phyloP scores from a whole-genome alignment of 2,888 invertebrate genomes.

The Tipula lateralis region DNA sequence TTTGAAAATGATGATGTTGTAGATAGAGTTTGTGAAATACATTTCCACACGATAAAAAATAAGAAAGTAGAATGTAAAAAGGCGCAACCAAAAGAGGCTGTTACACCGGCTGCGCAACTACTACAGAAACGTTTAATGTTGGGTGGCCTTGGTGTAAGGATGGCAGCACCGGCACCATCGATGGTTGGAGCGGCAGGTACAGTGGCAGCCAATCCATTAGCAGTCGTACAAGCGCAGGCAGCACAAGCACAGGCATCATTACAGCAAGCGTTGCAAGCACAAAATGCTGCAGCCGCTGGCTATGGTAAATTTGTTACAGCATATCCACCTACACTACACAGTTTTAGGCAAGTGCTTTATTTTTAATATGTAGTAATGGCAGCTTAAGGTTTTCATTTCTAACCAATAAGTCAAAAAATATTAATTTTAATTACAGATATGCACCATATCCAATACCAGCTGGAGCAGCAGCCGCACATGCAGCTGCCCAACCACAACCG shows the following conservation, averaged over 20 bases:
- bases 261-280: conserved; percentile 49
- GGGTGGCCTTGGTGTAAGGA: conserved; percentile 64
- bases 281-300: conserved; percentile 58
- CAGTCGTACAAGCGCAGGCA: conserved; percentile 53
- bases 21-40: conserved; percentile 88
- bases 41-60: conserved; percentile 88
- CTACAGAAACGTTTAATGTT: conserved; percentile 65
- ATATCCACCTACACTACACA: conserved; percentile 54
- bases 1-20: conserved; percentile 89
- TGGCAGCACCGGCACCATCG: conserved; percentile 54
- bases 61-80: conserved; percentile 89
- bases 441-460: conserved; percentile 60
- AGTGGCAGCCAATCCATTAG: conserved; percentile 56
- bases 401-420: no score
- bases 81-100: conserved; percentile 86
- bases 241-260: conserved; percentile 50
- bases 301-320: conserved; percentile 63
- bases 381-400: no score
- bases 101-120: conserved; percentile 64
- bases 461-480: conserved; percentile 51
- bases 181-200: conserved; percentile 49
- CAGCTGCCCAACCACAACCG: conserved; percentile 50
- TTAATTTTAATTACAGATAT: conserved; percentile 50
- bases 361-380: no score
- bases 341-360: conserved; percentile 45